Percentiles rank a stretch among this genome's conserved stretches.
Evolutionary conservation across 1,140 invertebrate genomes (phyloP).

Genomic region (Araneus ventricosus): DNA sequence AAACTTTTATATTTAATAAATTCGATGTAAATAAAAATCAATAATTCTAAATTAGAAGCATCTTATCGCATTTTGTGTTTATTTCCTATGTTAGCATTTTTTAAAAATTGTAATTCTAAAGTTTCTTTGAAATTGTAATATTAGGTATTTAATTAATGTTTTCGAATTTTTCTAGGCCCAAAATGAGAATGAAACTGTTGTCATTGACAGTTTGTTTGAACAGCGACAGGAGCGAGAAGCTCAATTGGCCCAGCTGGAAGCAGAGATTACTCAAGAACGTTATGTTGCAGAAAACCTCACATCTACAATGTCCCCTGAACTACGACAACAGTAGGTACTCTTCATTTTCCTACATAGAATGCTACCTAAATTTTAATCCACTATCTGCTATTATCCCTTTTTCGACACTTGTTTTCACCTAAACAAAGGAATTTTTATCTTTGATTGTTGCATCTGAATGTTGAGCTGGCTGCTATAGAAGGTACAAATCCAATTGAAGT

Average conservation of each 20-base stretch:
- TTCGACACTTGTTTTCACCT: too few relatives aligned
- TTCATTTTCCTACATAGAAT: not conserved
- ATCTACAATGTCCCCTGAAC: conserved; percentile 82
- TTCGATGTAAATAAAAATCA: too few relatives aligned
- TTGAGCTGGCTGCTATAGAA: too few relatives aligned
- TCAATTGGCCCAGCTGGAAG: conserved; percentile 84
- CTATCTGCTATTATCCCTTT: too few relatives aligned
- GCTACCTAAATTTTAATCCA: not conserved
- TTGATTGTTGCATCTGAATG: too few relatives aligned
- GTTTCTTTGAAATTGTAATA: not conserved
- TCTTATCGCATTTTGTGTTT: too few relatives aligned
- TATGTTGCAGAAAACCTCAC: conserved; percentile 84
- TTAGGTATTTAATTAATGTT: not conserved
- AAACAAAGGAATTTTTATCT: too few relatives aligned
- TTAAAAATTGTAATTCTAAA: too few relatives aligned
- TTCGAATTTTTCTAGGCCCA: conserved; percentile 78
- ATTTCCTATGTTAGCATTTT: too few relatives aligned
- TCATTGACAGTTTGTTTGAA: conserved; percentile 85
- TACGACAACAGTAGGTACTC: conserved; percentile 79
- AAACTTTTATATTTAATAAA: too few relatives aligned
- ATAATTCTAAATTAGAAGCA: too few relatives aligned
- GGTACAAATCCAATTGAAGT: too few relatives aligned
- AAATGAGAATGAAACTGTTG: conserved; percentile 83
- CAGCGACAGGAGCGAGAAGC: conserved; percentile 86
- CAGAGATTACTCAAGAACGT: conserved; percentile 86